phyloP scores from a whole-genome alignment of 2,113 vertebrate genomes.

The Indicator maculatus region DNA sequence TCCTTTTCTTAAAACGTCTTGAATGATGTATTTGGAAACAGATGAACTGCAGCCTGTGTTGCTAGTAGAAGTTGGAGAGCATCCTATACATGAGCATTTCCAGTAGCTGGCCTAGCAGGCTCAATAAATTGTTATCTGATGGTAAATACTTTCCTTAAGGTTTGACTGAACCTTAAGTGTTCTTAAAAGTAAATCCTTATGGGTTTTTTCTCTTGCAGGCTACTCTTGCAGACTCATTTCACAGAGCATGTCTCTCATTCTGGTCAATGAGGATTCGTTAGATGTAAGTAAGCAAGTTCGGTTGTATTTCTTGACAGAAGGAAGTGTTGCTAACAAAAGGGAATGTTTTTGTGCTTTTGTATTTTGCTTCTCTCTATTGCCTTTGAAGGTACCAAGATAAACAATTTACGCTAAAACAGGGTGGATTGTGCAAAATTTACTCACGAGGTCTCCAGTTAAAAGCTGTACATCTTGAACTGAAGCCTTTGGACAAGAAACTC shows the following conservation, averaged over 20 bases:
- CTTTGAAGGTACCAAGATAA: not conserved
- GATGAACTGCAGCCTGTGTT: not conserved
- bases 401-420: not conserved
- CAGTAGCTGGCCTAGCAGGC: not conserved
- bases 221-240: constrained; percentile 94
- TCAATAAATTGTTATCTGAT: not conserved
- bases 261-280: constrained; percentile 95
- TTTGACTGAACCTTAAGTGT: not conserved
- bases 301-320: not conserved
- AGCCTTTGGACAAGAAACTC: not conserved
- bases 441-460: not conserved
- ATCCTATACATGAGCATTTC: rapidly evolving
- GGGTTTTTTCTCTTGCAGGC: constrained; percentile 76
- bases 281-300: constrained; percentile 86
- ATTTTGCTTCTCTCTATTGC: not conserved
- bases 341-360: not conserved
- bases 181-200: not conserved
- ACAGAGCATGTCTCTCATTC: constrained; percentile 96
- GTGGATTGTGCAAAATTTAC: not conserved
- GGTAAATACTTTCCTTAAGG: not conserved
- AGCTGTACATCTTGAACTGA: not conserved
- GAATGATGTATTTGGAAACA: not conserved
- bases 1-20: not conserved
- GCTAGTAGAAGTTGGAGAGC: not conserved
- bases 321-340: not conserved